phyloP scores from a whole-genome alignment of 2,888 invertebrate genomes.

The Nymphalis c-album region DNA sequence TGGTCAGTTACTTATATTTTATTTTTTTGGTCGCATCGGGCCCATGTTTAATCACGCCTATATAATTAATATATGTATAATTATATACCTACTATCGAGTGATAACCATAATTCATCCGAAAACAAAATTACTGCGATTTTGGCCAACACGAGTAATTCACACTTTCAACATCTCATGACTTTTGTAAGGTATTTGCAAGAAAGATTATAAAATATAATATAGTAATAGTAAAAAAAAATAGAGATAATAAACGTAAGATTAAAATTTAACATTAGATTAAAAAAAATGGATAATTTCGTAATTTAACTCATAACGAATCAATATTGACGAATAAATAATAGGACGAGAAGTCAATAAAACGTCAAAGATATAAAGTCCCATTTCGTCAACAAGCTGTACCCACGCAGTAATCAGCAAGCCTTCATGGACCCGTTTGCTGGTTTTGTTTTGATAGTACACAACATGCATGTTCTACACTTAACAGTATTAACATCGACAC shows the following conservation, averaged over 20 bases:
- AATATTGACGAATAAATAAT: not conserved
- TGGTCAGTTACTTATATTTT: conserved; percentile 16
- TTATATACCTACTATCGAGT: conserved; percentile 69
- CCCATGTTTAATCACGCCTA: conserved; percentile 58
- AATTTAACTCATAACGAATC: no score
- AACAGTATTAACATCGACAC: conserved; percentile 55
- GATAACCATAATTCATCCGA: conserved; percentile 67
- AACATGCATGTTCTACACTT: conserved; percentile 53
- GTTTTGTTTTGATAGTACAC: conserved; percentile 44
- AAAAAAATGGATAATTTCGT: no score
- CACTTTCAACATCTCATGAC: conserved; percentile 19
- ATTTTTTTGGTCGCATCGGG: conserved; percentile 56
- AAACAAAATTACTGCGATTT: conserved; percentile 70
- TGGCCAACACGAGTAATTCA: conserved; percentile 70
- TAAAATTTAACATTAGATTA: no score
- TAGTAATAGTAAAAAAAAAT: not conserved
- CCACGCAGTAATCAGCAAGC: conserved; percentile 33
- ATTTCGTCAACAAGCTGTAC: conserved; percentile 19
- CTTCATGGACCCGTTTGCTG: conserved; percentile 60
- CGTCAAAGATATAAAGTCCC: not conserved
- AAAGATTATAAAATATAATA: no score
- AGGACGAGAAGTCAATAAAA: conserved; percentile 8
- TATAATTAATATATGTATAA: conserved; percentile 44
- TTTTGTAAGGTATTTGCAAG: not conserved
- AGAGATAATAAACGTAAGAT: no score